A percentile compares a stretch with the other conserved stretches of the same genome.
phyloP scores from a whole-genome alignment of 2,888 invertebrate species.

The Cataglyphis altisquamis region DNA sequence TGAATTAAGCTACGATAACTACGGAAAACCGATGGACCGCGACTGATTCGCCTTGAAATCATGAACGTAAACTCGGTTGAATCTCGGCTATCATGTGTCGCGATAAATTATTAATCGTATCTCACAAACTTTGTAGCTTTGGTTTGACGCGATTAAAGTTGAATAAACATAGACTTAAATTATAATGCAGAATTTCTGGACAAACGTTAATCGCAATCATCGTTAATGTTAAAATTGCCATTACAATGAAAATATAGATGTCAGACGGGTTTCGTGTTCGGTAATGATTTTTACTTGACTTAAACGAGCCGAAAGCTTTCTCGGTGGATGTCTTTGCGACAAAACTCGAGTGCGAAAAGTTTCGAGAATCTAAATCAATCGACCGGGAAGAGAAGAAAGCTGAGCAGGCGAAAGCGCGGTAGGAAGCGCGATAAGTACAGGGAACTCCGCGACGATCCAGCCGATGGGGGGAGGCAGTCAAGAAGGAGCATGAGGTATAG shows the following conservation, averaged over 20 bases:
- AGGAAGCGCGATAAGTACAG: conserved; percentile 70
- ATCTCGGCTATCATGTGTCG: neutral
- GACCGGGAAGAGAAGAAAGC: conserved; percentile 62
- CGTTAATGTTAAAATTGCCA: neutral
- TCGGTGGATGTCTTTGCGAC: conserved; percentile 21
- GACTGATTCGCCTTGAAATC: conserved; percentile 55
- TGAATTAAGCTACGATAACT: conserved; percentile 65
- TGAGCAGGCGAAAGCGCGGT: conserved; percentile 52
- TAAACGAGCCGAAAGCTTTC: conserved; percentile 8
- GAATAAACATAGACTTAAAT: neutral
- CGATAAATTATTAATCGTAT: conserved; percentile 20
- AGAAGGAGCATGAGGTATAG: conserved; percentile 33
- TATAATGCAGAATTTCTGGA: neutral
- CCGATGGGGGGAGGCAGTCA: conserved; percentile 39
- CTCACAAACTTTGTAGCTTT: neutral
- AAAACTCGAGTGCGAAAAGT: conserved; percentile 69
- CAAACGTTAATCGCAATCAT: neutral
- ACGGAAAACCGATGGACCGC: conserved; percentile 62
- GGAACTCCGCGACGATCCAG: conserved; percentile 63
- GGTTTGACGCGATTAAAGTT: neutral
- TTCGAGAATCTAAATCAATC: conserved; percentile 80
- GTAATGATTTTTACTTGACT: neutral
- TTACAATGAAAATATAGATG: neutral
- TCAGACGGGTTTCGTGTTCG: neutral
- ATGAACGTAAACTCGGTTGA: conserved; percentile 25